Evolutionary conservation across 2,888 invertebrate genomes (phyloP).

Genomic region (Sinopyrophorus schimmeli): DNA sequence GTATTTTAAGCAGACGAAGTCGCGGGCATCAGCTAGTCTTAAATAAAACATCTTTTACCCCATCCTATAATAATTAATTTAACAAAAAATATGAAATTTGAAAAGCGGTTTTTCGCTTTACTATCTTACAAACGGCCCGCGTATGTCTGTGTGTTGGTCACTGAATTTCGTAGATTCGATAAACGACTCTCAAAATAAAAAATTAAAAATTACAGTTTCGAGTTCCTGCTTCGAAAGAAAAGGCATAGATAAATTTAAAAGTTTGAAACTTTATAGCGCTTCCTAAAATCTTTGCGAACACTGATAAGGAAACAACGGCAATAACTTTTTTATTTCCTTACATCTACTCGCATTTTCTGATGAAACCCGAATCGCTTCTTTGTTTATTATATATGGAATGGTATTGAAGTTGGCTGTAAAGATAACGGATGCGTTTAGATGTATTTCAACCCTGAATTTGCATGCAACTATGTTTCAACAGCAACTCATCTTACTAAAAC

Average conservation of each 20-base stretch:
- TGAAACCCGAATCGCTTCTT: constrained; percentile 21
- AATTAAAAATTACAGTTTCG: constrained; percentile 16
- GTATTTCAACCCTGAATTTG: constrained; percentile 6
- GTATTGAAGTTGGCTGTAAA: constrained; percentile 20
- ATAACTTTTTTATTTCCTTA: constrained; percentile 27
- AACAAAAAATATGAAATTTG: constrained; percentile 5
- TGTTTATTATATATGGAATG: constrained; percentile 26
- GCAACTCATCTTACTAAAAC: neutral
- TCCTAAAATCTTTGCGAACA: constrained; percentile 23
- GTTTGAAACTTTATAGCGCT: constrained; percentile 24
- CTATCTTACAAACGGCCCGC: neutral
- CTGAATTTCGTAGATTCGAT: constrained; percentile 6
- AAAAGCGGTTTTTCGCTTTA: constrained; percentile 2
- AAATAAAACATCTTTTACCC: too few species aligned
- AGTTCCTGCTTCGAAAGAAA: constrained; percentile 8
- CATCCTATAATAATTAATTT: constrained; percentile 13
- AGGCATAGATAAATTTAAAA: constrained; percentile 23
- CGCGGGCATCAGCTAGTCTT: too few species aligned
- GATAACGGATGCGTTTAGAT: constrained; percentile 17
- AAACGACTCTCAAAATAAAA: constrained; percentile 12
- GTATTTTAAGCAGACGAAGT: too few species aligned
- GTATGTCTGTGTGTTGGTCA: too few species aligned
- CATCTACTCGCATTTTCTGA: constrained; percentile 25
- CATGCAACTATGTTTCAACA: constrained; percentile 6
- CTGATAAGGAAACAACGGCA: constrained; percentile 24